These are phyloP conservation scores for Psophia crepitans DNA, from an alignment of 2,113 vertebrate genomes.

Conservation along the genomic window DNA sequence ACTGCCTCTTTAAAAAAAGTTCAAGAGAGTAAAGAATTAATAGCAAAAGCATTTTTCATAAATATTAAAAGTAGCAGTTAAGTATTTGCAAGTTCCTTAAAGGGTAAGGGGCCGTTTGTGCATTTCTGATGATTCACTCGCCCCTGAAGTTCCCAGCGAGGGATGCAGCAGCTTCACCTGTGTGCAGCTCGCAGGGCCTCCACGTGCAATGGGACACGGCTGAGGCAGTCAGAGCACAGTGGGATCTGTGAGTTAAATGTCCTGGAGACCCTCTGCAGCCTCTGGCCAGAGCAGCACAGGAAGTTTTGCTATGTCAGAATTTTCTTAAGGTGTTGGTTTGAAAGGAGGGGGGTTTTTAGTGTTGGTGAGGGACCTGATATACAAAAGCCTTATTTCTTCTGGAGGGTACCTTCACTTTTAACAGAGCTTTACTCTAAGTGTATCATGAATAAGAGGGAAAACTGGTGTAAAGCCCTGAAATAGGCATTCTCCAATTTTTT, in stretches of 20 bases:
- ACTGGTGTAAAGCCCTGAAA: not conserved
- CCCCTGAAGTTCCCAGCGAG: not conserved
- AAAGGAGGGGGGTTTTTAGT: not conserved
- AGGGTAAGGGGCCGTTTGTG: not conserved
- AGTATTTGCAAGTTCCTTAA: not conserved
- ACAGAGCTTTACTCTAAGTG: not conserved
- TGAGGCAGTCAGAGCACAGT: not conserved
- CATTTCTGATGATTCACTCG: not conserved
- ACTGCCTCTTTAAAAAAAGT: not conserved
- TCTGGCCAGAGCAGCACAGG: not conserved
- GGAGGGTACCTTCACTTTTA: not conserved
- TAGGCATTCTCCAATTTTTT: not conserved
- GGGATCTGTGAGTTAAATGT: not conserved
- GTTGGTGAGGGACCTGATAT: not conserved
- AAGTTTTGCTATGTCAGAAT: not conserved
- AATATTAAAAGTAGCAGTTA: not conserved
- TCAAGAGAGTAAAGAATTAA: not conserved
- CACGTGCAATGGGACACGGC: fast-evolving
- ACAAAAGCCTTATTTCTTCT: not conserved
- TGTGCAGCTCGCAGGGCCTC: not conserved
- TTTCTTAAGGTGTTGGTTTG: not conserved
- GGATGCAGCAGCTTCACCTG: not conserved
- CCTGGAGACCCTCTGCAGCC: not conserved
- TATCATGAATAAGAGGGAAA: not conserved
- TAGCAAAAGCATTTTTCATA: not conserved